Evolutionary conservation across 2,888 invertebrate species (phyloP), one percentile per base, ranked within the genome.

Genomic region (Andrena camellia): DNA sequence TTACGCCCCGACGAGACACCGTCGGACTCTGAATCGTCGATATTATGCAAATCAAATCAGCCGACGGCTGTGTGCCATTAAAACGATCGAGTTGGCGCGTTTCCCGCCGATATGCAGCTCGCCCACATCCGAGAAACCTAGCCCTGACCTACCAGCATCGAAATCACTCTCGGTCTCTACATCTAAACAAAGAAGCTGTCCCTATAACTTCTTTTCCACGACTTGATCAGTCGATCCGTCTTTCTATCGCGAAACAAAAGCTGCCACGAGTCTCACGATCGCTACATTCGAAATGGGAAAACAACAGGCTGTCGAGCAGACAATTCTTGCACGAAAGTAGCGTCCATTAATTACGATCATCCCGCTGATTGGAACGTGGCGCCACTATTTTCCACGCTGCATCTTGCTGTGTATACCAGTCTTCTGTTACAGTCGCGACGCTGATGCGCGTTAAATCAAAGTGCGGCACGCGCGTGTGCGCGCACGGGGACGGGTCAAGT

Each of bases 1-100:
- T 76, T 75, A 52, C 42, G 59, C 33, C 54, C 72, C 74, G 70
- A 74, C 74, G 67, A 54, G 77, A 77, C 68, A 29, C 10, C 69
- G 23, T 10, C 23, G 68, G 59, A 62, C 10, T 75, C 20, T n/a
- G 50, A 78, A 59, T 78, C 63, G 42, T 54, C 73, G 66, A 26
- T 70, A 67, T 81, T 76, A 85, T 78, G 84, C 67, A 76, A 73
- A 87, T 82, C 54, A 63, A 62, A 62, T 70, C 48, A 67, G 68
- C 75, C 74, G 52, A 52, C 71, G 62, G 85, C 75, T 48, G 60
- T 74, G 64, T 80, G 59, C 63, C 73, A 77, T 70, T 78, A 76
- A 68, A 73, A 29, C 60, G 77, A 57, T 72, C 71, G 60, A 77
- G 66, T 72, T 86, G 48, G 62, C 59, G 57, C 33, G 68, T 86